phyloP scores from a whole-genome alignment of 2,113 vertebrate genomes.

The Megaptera novaeangliae region DNA sequence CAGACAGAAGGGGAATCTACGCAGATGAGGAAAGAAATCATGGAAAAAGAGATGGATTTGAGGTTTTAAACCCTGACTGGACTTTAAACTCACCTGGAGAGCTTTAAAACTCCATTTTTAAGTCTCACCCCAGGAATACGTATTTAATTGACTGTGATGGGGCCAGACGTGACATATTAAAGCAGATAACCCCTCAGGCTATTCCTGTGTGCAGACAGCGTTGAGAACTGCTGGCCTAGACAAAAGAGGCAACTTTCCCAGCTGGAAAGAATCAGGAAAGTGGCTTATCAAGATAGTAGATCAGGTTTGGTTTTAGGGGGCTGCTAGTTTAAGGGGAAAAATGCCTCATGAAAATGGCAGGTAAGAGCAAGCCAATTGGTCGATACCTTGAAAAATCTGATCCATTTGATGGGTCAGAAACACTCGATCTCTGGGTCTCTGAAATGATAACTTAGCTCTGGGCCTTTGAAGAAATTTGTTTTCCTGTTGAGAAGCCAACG shows the following conservation, averaged over 20 bases:
- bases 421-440: neutral
- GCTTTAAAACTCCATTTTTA: neutral
- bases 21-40: neutral
- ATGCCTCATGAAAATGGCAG: neutral
- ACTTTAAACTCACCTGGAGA: neutral
- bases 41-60: neutral
- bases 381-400: slow-evolving; percentile 6
- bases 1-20: neutral
- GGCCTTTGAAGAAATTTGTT: neutral
- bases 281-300: neutral
- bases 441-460: neutral
- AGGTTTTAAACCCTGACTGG: neutral
- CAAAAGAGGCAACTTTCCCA: neutral
- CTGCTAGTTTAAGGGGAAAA: neutral
- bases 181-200: neutral
- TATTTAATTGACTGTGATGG: slow-evolving; percentile 24
- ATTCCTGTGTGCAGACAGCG: neutral
- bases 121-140: neutral
- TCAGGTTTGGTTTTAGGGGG: neutral
- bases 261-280: slow-evolving; percentile 14
- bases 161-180: neutral
- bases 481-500: neutral
- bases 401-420: neutral
- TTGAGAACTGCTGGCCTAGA: neutral
- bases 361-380: neutral